Percentiles rank a stretch among this genome's conserved stretches.
Evolutionary conservation across 2,888 invertebrate genomes (phyloP).

Genomic region (Andrena haemorrhoa): DNA sequence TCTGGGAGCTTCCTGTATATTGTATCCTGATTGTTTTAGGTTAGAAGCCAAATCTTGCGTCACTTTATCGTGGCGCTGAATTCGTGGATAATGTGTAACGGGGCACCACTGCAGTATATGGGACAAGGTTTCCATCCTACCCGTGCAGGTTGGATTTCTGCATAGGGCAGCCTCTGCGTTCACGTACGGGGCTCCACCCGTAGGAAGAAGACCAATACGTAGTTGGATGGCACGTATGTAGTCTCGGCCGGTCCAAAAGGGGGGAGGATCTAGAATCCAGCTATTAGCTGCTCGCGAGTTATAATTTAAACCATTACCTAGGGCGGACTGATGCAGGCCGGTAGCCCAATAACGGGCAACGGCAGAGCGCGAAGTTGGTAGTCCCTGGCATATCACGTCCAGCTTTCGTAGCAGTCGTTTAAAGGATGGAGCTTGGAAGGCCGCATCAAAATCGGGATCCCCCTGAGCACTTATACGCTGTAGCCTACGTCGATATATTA

Average conservation of each 20-base stretch:
- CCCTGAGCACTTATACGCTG: background rate
- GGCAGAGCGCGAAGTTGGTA: background rate
- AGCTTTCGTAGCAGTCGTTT: background rate
- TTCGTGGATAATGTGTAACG: constrained; percentile 13
- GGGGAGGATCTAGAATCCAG: constrained; percentile 11
- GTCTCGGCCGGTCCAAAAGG: constrained; percentile 4
- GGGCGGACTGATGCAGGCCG: background rate
- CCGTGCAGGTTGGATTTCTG: constrained; percentile 17
- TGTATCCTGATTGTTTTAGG: background rate
- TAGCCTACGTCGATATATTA: background rate
- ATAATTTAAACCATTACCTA: constrained; percentile 5
- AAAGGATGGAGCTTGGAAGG: background rate
- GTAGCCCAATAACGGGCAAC: background rate
- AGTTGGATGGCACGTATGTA: constrained; percentile 14
- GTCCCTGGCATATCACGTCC: background rate
- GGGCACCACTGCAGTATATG: constrained; percentile 24
- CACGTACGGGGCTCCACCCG: constrained; percentile 9
- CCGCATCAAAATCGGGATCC: background rate
- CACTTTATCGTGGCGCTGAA: constrained; percentile 9
- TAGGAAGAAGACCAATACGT: constrained; percentile 11
- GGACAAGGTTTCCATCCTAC: constrained; percentile 11
- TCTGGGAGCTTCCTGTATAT: background rate
- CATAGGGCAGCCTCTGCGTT: background rate
- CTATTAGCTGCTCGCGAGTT: background rate
- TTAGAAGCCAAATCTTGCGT: constrained; percentile 11